Evolutionary conservation across 1,140 invertebrate genomes (phyloP).

Genomic region (Pseudomyrmex concolor): DNA sequence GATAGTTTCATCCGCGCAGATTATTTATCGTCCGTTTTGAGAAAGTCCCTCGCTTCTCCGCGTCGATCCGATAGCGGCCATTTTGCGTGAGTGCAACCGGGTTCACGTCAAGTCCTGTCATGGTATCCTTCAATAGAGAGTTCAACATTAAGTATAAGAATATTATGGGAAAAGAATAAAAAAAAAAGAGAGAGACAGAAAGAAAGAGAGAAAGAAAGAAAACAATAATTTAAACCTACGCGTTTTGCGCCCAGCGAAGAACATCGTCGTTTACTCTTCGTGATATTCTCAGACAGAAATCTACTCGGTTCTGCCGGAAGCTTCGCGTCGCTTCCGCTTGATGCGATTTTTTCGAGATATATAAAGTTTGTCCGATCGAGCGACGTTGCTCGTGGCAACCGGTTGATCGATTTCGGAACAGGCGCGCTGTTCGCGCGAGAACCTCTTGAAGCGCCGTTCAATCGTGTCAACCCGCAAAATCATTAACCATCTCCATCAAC

Average conservation of each 20-base stretch:
- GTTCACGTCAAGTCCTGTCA: not conserved
- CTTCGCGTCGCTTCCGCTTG: not conserved
- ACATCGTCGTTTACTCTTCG: constrained; percentile 35
- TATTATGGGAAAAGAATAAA: no score
- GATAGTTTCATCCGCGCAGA: not conserved
- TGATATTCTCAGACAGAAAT: not conserved
- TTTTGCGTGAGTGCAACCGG: not conserved
- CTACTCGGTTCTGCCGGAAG: not conserved
- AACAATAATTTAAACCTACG: not conserved
- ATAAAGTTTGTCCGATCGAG: constrained; percentile 21
- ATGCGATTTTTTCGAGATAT: constrained; percentile 38
- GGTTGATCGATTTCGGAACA: constrained; percentile 27
- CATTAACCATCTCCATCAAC: constrained; percentile 36
- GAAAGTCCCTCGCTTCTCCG: not conserved
- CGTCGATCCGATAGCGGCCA: not conserved
- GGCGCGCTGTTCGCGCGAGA: constrained; percentile 29
- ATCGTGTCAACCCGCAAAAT: constrained; percentile 44
- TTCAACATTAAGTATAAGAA: no score
- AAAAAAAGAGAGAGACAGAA: not conserved
- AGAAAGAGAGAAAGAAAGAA: not conserved
- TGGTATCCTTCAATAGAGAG: not conserved
- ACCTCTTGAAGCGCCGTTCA: constrained; percentile 24
- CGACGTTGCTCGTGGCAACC: constrained; percentile 54
- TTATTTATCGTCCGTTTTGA: constrained; percentile 10
- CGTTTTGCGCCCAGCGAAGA: not conserved